Evolutionary conservation across 2,888 invertebrate genomes (phyloP).

Genomic region (Callyntrura sp.): DNA sequence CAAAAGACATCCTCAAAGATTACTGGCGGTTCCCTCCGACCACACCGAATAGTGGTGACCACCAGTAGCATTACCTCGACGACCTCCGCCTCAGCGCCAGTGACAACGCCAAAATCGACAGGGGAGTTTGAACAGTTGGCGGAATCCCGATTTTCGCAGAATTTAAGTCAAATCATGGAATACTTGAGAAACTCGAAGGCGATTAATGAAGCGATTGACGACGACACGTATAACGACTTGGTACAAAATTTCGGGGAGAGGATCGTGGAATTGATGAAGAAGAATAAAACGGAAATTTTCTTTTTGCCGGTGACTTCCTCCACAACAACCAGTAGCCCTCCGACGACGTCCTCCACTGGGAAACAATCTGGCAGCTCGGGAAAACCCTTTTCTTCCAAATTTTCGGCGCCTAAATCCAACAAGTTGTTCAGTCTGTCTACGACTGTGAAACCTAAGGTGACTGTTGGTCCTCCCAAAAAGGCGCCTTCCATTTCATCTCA

Average conservation of each 20-base stretch:
- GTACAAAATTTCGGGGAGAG: slow-evolving; percentile 70
- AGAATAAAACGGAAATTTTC: slow-evolving; percentile 71
- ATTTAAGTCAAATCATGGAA: slow-evolving; percentile 67
- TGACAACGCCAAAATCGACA: slow-evolving; percentile 21
- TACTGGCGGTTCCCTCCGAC: neutral
- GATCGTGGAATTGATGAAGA: slow-evolving; percentile 65
- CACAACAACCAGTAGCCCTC: neutral
- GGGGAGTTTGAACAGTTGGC: slow-evolving; percentile 65
- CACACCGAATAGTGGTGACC: neutral
- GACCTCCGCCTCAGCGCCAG: neutral
- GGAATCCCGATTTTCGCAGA: slow-evolving; percentile 67
- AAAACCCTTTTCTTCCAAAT: slow-evolving; percentile 28
- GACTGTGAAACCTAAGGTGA: too few species aligned
- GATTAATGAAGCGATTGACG: slow-evolving; percentile 65
- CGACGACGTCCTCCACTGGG: neutral
- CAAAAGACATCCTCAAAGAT: neutral
- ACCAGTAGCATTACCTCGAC: neutral
- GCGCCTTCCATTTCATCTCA: too few species aligned
- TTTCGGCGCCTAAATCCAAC: neutral
- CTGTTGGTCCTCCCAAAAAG: too few species aligned
- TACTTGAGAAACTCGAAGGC: slow-evolving; percentile 68
- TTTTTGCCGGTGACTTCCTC: slow-evolving; percentile 59
- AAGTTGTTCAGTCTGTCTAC: too few species aligned
- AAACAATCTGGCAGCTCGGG: neutral
- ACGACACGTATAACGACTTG: slow-evolving; percentile 67